Conservation (phyloP, 92 coral and sea anemone species). For the Paramuricea clavata region DNA sequence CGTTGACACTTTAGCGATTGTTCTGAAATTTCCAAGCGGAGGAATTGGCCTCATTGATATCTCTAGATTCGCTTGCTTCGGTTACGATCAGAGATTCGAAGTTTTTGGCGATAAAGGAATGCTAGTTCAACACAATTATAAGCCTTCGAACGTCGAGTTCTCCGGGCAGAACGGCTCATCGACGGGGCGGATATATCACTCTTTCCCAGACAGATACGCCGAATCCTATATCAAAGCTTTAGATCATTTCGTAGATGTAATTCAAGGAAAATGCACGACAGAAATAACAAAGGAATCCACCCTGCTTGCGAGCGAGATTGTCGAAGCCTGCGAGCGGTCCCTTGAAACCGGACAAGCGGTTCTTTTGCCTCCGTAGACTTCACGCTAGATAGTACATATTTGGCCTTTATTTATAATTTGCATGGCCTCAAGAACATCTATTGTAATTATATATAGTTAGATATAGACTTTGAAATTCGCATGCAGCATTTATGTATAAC, state of each 20-base stretch:
- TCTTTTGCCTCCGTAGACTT: conserved; percentile 10
- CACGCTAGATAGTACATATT: not conserved
- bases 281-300: conserved; percentile 69
- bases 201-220: conserved; percentile 74
- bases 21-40: conserved; percentile 92
- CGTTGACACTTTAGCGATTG: conserved; percentile 85
- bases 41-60: conserved; percentile 81
- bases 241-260: conserved; percentile 76
- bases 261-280: conserved; percentile 69
- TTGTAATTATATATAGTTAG: too few species aligned
- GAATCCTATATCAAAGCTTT: conserved; percentile 58
- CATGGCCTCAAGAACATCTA: not conserved
- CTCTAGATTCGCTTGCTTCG: conserved; percentile 81
- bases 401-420: not conserved
- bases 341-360: conserved; percentile 74
- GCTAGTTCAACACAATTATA: conserved; percentile 77
- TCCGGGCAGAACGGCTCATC: conserved; percentile 57
- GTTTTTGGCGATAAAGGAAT: conserved; percentile 90
- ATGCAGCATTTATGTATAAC: too few species aligned
- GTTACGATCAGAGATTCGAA: conserved; percentile 91
- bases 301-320: conserved; percentile 71
- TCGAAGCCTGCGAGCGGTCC: conserved; percentile 84
- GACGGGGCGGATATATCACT: conserved; percentile 40
- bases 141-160: conserved; percentile 38
- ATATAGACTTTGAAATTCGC: too few species aligned